Percentiles rank a stretch among this genome's conserved stretches.
Conservation (phyloP, 1,140 invertebrate species). For the Tyrophagus putrescentiae region DNA sequence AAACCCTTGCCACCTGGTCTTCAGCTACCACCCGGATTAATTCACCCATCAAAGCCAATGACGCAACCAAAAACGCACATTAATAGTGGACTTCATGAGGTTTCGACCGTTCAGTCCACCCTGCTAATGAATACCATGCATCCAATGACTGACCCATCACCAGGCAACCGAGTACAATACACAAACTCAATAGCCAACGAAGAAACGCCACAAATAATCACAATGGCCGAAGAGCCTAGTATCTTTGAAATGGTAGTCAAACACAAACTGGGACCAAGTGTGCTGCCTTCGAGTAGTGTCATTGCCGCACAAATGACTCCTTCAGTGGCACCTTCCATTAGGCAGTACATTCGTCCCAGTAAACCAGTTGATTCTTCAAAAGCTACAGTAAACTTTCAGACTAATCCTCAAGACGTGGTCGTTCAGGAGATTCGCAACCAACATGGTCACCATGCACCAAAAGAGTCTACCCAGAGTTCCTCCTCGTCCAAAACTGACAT, state of each 20-base stretch:
- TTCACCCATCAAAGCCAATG: not conserved
- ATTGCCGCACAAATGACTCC: not conserved
- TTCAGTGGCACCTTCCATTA: not conserved
- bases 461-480: not conserved
- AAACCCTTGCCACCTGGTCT: not conserved
- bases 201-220: slow-evolving; percentile 27
- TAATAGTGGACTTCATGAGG: not conserved
- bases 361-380: slow-evolving; percentile 15
- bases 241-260: slow-evolving; percentile 28
- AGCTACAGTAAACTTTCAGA: slow-evolving; percentile 6
- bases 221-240: slow-evolving; percentile 23
- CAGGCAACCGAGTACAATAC: not conserved
- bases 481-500: slow-evolving; percentile 20
- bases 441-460: not conserved
- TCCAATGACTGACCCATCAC: slow-evolving; percentile 24
- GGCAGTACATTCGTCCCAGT: slow-evolving; percentile 16
- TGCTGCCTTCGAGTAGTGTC: not conserved
- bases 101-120: not conserved
- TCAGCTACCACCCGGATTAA: slow-evolving; percentile 12
- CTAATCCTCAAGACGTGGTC: not conserved
- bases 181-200: not conserved
- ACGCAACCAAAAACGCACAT: not conserved
- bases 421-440: slow-evolving; percentile 1
- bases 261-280: slow-evolving; percentile 25
- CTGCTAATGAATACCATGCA: not conserved